Base-by-base conservation (phyloP, 2,113 vertebrate genomes). In the Cervus canadensis region DNA sequence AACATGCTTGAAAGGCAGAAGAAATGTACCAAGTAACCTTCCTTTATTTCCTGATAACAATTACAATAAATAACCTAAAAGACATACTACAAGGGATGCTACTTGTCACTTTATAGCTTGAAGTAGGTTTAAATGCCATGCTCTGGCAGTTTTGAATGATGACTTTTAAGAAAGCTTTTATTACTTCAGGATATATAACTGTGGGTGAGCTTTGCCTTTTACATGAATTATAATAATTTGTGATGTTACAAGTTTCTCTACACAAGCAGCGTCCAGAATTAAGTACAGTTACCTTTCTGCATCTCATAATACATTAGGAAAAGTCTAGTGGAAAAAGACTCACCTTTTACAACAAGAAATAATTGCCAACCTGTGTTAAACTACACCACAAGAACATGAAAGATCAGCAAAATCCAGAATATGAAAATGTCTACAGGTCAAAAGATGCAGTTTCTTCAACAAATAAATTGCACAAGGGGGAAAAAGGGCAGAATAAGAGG, bases 41-140 rank as follows among this genome's bases (percentile, higher is more conserved):
- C 62, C 50, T 62, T 78, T 92, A 67, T 54, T 92, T 81, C 52
- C 57, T 74, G 33, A 43, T 48, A 86, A 86, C 19, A n/a, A 30
- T 59, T 89, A 88, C 30, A 36, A 85, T 45, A 97, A 94, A 91
- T 82, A 79, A 71, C 64, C 64, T 93, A 60, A 91, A 57, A 89
- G 50, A 88, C n/a, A 40, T 9, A 67, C 6, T 87, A n/a, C 48
- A 30, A 43, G 62, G 21, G 79, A 45, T 91, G 54, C 30, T 36
- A 78, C 48, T 67, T 79, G 64, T 23, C 84, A 78, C 50, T 79
- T 26, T 59, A 33, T 4, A 59, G 64, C 50, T 26, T 84, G 17
- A 64, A 43, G 82, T 83, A n/a, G 76, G 28, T 54, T 96, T 94
- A 94, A 96, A 59, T 33, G 43, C 50, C 33, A 36, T 78, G n/a